Evolutionary conservation across 2,888 invertebrate genomes (phyloP).

Genomic region (Lamellibrachia satsuma): DNA sequence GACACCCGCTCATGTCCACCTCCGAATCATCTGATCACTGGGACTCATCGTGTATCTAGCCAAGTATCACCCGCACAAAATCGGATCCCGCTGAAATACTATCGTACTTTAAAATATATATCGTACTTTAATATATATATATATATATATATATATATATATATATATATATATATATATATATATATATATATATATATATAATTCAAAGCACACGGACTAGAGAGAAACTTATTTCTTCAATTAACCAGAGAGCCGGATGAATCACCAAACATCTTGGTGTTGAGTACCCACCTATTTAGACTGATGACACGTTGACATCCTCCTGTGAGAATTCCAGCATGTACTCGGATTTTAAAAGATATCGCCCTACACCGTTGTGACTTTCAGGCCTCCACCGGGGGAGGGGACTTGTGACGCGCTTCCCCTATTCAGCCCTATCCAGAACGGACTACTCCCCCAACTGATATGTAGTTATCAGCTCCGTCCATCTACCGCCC

Average conservation of each 20-base stretch:
- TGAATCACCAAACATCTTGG: background rate
- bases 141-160: no score
- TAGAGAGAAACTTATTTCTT: background rate
- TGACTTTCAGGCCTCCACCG: background rate
- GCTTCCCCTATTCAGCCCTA: background rate
- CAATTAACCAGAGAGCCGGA: background rate
- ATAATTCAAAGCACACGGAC: conserved; percentile 2
- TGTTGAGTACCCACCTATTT: background rate
- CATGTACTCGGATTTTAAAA: background rate
- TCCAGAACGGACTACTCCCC: background rate
- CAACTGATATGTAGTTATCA: background rate
- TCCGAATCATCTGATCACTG: background rate
- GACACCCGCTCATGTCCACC: background rate
- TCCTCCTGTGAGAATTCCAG: background rate
- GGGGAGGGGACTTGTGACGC: background rate
- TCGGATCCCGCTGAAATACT: background rate
- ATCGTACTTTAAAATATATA: background rate
- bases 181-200: background rate
- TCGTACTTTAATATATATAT: background rate
- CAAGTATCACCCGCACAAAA: background rate
- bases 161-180: no score
- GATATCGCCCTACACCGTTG: background rate
- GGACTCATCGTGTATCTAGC: background rate
- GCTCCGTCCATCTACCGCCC: background rate
- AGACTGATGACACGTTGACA: background rate